These are phyloP conservation scores for Drosophila baimaii DNA, from an alignment of 1,140 invertebrate species.

Conservation along the genomic window DNA sequence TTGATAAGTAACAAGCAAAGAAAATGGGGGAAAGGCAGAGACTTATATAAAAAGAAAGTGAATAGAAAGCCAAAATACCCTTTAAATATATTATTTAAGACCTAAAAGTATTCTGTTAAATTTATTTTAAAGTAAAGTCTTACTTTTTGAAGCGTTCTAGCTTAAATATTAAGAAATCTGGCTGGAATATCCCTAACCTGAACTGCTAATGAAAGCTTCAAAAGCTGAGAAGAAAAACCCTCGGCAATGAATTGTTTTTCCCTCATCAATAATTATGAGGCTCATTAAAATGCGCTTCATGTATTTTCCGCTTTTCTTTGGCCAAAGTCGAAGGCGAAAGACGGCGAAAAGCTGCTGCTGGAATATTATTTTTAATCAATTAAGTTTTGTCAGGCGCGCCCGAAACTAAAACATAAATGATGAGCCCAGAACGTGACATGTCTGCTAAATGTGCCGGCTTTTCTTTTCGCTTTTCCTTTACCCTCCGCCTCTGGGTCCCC, in stretches of 20 bases:
- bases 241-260: slow-evolving; percentile 16
- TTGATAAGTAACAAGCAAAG: slow-evolving; percentile 47
- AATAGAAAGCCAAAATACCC: background rate
- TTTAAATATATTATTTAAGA: background rate
- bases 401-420: slow-evolving; percentile 76
- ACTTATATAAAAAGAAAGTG: background rate
- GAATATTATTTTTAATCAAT: slow-evolving; percentile 81
- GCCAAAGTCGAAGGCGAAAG: slow-evolving; percentile 8
- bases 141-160: background rate
- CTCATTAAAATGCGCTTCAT: slow-evolving; percentile 54
- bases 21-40: background rate
- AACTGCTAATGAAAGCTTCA: background rate
- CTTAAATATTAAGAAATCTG: background rate
- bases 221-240: slow-evolving; percentile 7
- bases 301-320: slow-evolving; percentile 30
- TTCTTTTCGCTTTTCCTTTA: slow-evolving; percentile 8
- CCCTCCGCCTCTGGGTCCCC: too few species aligned
- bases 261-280: slow-evolving; percentile 53
- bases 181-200: background rate
- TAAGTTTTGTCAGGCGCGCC: slow-evolving; percentile 64
- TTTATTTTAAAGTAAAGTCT: too few species aligned
- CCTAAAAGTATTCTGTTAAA: background rate
- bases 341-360: slow-evolving; percentile 20
- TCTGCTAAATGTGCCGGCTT: slow-evolving; percentile 61
- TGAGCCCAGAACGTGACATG: slow-evolving; percentile 72